A percentile compares a stretch with the other conserved stretches of the same genome.
phyloP scores from a whole-genome alignment of 2,888 invertebrate genomes.

The Chaetogeoica ovagalla region DNA sequence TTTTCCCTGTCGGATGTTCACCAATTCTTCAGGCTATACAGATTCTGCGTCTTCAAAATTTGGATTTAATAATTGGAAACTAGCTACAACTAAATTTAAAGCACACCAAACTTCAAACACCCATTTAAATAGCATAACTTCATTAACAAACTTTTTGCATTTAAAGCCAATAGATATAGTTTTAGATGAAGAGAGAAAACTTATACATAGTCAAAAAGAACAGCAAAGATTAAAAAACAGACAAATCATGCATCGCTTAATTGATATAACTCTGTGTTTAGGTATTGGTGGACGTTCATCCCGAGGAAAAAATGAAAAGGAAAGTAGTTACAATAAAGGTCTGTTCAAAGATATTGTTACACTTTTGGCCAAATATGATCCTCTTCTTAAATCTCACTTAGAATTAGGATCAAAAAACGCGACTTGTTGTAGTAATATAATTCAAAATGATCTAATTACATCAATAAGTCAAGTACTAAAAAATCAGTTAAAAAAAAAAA shows the following conservation, averaged over 20 bases:
- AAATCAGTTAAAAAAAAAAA: neutral
- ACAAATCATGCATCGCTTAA: neutral
- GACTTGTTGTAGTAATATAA: neutral
- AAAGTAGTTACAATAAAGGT: constrained; percentile 1
- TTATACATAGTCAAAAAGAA: no score
- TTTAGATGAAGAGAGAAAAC: no score
- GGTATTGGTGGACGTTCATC: neutral
- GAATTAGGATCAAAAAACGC: neutral
- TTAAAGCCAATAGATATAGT: no score
- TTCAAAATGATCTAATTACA: neutral
- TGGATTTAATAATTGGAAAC: no score
- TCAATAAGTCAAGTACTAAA: neutral
- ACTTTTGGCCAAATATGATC: constrained; percentile 12
- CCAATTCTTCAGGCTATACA: no score
- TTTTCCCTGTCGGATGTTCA: no score
- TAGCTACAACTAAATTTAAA: no score
- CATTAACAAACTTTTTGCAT: no score
- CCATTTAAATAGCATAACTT: no score
- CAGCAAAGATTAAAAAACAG: neutral
- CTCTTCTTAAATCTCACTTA: neutral
- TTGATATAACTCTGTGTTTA: constrained; percentile 5
- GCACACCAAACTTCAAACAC: no score
- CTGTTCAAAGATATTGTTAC: constrained; percentile 6
- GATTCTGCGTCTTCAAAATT: no score
- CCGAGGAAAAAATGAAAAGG: neutral